A percentile compares a stretch with the other conserved stretches of the same genome.
phyloP scores from a whole-genome alignment of 2,113 vertebrate genomes.

The Eulacestoma nigropectus region DNA sequence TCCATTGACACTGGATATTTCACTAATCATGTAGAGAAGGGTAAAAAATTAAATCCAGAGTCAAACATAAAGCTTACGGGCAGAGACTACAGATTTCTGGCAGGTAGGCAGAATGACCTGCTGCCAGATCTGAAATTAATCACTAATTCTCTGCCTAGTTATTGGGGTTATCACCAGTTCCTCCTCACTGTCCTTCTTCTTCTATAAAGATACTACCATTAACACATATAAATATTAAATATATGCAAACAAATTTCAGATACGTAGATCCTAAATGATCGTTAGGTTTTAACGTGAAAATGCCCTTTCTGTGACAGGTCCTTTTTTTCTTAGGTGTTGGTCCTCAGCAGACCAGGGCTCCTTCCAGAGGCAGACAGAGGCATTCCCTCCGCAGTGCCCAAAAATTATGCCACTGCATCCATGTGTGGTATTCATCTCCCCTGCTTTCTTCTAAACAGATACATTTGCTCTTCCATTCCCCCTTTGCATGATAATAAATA shows the following conservation, averaged over 20 bases:
- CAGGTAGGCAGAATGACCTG: background rate
- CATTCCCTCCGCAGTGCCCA: background rate
- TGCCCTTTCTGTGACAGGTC: background rate
- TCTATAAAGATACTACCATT: background rate
- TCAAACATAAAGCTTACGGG: background rate
- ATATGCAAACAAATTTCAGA: background rate
- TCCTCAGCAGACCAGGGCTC: background rate
- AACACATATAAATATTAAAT: background rate
- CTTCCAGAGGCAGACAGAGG: background rate
- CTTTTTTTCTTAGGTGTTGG: background rate
- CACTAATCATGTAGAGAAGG: background rate
- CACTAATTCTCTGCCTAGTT: background rate
- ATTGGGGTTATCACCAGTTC: background rate
- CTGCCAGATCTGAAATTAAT: background rate
- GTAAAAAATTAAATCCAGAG: background rate
- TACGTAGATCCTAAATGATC: fast-evolving
- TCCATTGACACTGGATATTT: background rate
- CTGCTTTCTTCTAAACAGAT: background rate
- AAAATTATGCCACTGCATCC: background rate
- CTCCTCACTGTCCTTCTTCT: background rate
- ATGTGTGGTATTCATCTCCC: background rate
- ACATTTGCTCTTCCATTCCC: background rate
- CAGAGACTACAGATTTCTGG: background rate
- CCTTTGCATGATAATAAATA: background rate
- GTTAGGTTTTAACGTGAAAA: background rate